phyloP scores from a whole-genome alignment of 2,888 invertebrate species.

The Luffia ferchaultella region DNA sequence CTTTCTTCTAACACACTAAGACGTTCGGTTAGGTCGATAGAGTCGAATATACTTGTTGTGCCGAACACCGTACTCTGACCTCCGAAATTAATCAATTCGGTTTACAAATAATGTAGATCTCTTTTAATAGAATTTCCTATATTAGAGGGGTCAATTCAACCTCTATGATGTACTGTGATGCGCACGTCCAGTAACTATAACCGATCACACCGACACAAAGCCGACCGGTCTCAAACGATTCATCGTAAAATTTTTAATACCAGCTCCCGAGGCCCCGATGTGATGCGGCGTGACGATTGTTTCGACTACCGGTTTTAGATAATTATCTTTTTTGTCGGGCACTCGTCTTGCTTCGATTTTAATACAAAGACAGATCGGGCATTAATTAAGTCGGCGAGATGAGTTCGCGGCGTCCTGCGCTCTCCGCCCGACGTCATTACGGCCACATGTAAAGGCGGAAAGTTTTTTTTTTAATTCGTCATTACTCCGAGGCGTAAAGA shows the following conservation, averaged over 20 bases:
- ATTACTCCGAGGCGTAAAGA: slow-evolving; percentile 67
- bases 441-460: slow-evolving; percentile 56
- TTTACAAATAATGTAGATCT: no score
- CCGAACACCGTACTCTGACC: no score
- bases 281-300: slow-evolving; percentile 47
- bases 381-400: slow-evolving; percentile 63
- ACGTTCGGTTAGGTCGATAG: no score
- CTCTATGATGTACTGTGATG: no score
- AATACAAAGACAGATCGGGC: slow-evolving; percentile 64
- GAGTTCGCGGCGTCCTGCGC: slow-evolving; percentile 46
- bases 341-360: slow-evolving; percentile 39
- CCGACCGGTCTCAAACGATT: background rate
- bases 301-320: slow-evolving; percentile 50
- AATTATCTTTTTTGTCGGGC: slow-evolving; percentile 26
- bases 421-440: slow-evolving; percentile 49
- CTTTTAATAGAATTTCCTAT: no score
- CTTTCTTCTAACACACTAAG: no score
- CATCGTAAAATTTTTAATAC: slow-evolving; percentile 16
- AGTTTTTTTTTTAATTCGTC: slow-evolving; percentile 61
- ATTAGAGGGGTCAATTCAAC: no score
- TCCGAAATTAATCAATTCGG: no score
- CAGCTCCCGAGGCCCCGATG: slow-evolving; percentile 21
- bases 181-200: no score
- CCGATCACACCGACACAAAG: background rate
- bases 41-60: no score